Base-by-base conservation (phyloP, 2,888 invertebrate species). In the Leucophora obtusa region DNA sequence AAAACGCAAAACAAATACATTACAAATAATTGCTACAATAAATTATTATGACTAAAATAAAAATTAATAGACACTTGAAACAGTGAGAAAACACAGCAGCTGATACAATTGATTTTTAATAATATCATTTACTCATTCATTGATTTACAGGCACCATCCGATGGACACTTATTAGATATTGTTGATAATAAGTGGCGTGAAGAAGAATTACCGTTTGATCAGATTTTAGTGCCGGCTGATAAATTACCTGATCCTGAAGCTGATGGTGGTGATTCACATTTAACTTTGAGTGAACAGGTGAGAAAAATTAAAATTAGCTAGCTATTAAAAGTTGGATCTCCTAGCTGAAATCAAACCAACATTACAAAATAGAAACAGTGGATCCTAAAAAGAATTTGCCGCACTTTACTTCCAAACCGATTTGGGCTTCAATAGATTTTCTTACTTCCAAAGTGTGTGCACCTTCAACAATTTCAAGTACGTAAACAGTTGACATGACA, bases 231-330 rank as follows among this genome's bases (percentile, higher is more conserved):
- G 7, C 98, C 98, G 2, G 89, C 94, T 63, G 93, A 95, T 87
- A 97, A 98, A 91, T 91, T 98, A 63, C 96, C 98, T 0, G 98
- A 98, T 91, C 96, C 96, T 0, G 97, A 97, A 89, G 96, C 97
- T 1, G 98, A 98, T 89, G 96, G 95, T 84, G 97, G 96, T 21
- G 97, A 97, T 91, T 95, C 96, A 4, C 96, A 96, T 87, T 93
- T 97, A 88, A 97, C 97, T 0, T 91, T 98, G 8, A 95, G 95
- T 87, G 97, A 98, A 89, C 96, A 95, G 87, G 96, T 96, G 87
- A 93, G 38, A 14, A 8, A 47, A 33, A 47, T 35, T 10, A n/a
- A n/a, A n/a, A n/a, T n/a, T n/a, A n/a, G n/a, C n/a, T n/a, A n/a
- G n/a, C n/a, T n/a, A n/a, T n/a, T n/a, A 2, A 38, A 38, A 47